phyloP scores from a whole-genome alignment of 2,113 vertebrate species.

The Channa argus region DNA sequence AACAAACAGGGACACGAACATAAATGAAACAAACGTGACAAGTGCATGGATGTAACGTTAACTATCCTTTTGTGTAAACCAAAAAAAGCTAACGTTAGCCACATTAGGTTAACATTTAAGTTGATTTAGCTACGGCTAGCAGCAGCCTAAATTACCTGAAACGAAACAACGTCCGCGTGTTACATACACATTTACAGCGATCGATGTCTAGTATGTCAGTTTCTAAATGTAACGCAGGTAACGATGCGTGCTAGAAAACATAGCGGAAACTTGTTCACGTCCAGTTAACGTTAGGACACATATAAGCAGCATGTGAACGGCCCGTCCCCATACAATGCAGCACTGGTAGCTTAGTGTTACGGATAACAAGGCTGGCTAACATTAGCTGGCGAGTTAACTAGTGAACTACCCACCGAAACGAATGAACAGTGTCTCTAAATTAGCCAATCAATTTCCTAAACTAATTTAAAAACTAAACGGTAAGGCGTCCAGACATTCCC shows the following conservation, averaged over 20 bases:
- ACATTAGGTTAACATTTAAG: background rate
- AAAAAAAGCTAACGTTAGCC: conserved; percentile 42
- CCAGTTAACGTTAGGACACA: background rate
- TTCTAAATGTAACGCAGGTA: background rate
- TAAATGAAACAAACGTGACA: conserved; percentile 21
- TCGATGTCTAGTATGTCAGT: fast-evolving
- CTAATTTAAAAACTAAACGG: background rate
- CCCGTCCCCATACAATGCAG: conserved; percentile 59
- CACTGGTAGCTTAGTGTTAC: background rate
- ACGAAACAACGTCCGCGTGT: background rate
- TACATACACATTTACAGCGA: background rate
- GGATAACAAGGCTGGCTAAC: conserved; percentile 4
- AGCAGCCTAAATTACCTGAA: conserved; percentile 6
- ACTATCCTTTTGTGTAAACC: conserved; percentile 55
- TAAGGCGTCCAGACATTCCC: fast-evolving
- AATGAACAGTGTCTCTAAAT: too few species aligned
- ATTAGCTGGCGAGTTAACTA: conserved; percentile 33
- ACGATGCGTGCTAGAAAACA: background rate
- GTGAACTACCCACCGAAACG: background rate
- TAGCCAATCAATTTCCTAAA: background rate
- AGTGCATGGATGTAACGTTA: background rate
- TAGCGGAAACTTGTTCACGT: conserved; percentile 6
- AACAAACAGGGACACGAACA: fast-evolving
- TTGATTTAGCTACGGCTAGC: conserved; percentile 31
- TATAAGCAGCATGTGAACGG: conserved; percentile 57